Percentiles rank a stretch among this genome's conserved stretches.
Conservation (phyloP, 2,888 invertebrate species). For the Craniophora ligustri region DNA sequence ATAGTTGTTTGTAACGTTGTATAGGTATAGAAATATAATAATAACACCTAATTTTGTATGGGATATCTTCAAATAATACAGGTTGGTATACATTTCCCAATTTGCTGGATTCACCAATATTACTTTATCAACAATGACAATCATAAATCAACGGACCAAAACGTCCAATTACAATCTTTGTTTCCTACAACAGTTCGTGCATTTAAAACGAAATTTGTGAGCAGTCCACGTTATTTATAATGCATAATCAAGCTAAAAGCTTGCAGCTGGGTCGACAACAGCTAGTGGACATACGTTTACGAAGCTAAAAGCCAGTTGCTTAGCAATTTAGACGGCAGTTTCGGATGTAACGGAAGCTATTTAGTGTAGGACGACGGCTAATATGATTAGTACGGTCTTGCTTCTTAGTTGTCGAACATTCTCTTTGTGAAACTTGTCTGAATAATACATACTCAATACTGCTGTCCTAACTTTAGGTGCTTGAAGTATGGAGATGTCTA, state of each 20-base stretch:
- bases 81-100: too few relatives aligned
- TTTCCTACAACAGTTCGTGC: conserved; percentile 27
- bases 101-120: too few relatives aligned
- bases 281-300: conserved; percentile 59
- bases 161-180: not conserved
- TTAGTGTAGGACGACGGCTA: conserved; percentile 37
- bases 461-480: conserved; percentile 43
- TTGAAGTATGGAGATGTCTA: conserved; percentile 33
- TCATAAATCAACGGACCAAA: too few relatives aligned
- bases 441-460: conserved; percentile 52
- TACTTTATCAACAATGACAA: too few relatives aligned
- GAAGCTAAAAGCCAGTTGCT: conserved; percentile 54
- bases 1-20: too few relatives aligned
- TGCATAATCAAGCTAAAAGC: conserved; percentile 71
- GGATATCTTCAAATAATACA: too few relatives aligned
- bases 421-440: conserved; percentile 49
- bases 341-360: conserved; percentile 46
- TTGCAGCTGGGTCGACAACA: conserved; percentile 56
- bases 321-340: conserved; percentile 48
- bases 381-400: conserved; percentile 51
- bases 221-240: conserved; percentile 57
- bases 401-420: conserved; percentile 44
- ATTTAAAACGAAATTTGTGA: conserved; percentile 52
- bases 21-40: too few relatives aligned
- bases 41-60: too few relatives aligned